Evolutionary conservation across 2,888 invertebrate genomes (phyloP).

Genomic region (Rambutsinella grinnellia): DNA sequence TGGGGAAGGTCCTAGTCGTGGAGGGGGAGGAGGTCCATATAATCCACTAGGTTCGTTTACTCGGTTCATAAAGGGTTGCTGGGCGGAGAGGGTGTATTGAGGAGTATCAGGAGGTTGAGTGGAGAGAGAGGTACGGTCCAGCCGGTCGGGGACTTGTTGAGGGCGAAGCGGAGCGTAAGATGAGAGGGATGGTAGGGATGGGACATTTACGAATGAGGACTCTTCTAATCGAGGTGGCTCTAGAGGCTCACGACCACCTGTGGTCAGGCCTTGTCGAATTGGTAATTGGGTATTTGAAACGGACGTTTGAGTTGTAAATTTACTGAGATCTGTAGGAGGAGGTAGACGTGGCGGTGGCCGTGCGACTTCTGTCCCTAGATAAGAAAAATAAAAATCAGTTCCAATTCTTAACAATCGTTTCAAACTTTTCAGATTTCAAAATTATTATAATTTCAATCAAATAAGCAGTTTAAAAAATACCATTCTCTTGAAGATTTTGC

Average conservation of each 20-base stretch:
- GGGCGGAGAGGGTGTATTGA: slow-evolving; percentile 51
- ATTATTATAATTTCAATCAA: background rate
- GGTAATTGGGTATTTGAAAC: slow-evolving; percentile 54
- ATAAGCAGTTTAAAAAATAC: too few relatives aligned
- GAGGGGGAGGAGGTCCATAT: slow-evolving; percentile 43
- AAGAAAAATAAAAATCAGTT: too few relatives aligned
- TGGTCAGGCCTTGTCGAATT: slow-evolving; percentile 42
- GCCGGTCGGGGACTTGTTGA: slow-evolving; percentile 67
- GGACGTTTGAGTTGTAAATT: slow-evolving; percentile 70
- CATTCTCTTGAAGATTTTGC: too few relatives aligned
- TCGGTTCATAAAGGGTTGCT: slow-evolving; percentile 60
- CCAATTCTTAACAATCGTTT: background rate
- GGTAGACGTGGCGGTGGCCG: slow-evolving; percentile 56
- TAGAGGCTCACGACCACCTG: slow-evolving; percentile 49
- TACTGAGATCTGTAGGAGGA: slow-evolving; percentile 67
- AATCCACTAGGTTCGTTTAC: slow-evolving; percentile 58
- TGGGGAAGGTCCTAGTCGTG: slow-evolving; percentile 49
- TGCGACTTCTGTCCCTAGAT: slow-evolving; percentile 57
- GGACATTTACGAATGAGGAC: slow-evolving; percentile 17
- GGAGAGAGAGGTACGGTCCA: slow-evolving; percentile 63
- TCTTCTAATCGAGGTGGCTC: slow-evolving; percentile 61
- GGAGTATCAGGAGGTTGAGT: slow-evolving; percentile 56
- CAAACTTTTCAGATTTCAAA: background rate
- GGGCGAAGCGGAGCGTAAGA: slow-evolving; percentile 51
- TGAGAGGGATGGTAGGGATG: slow-evolving; percentile 35